phyloP scores from a whole-genome alignment of 2,797 vertebrate genomes.

The Neosalanx taihuensis region DNA sequence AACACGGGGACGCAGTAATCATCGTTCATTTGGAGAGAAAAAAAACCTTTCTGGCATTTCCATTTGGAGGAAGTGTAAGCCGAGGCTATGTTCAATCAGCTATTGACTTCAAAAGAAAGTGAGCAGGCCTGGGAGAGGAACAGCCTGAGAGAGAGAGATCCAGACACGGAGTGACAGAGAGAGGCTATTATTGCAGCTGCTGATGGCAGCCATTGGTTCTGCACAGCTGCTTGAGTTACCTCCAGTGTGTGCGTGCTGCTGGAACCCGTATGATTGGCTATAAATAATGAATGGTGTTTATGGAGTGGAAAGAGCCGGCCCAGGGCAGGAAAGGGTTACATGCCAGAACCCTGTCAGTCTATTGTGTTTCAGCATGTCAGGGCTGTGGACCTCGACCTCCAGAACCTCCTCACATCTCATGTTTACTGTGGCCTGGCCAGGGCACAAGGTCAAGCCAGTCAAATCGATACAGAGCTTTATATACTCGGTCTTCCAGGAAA shows the following conservation, averaged over 20 bases:
- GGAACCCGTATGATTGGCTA: conserved; percentile 23
- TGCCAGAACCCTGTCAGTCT: conserved; percentile 21
- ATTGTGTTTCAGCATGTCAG: conserved; percentile 25
- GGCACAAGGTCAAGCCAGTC: neutral
- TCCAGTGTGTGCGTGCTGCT: conserved; percentile 24
- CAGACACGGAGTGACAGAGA: conserved; percentile 3
- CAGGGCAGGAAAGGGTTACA: conserved; percentile 16
- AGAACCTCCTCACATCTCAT: conserved; percentile 7
- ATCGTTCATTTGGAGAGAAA: conserved; percentile 10
- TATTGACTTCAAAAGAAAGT: conserved; percentile 22
- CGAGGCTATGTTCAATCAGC: conserved; percentile 19
- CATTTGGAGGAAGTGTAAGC: conserved; percentile 21
- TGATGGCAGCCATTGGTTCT: conserved; percentile 55
- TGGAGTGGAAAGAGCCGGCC: conserved; percentile 41
- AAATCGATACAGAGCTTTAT: conserved; percentile 17
- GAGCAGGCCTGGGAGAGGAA: neutral
- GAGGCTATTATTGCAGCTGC: conserved; percentile 49
- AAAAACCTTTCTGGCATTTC: conserved; percentile 27
- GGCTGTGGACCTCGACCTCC: neutral
- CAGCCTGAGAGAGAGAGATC: neutral
- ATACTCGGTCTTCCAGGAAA: neutral
- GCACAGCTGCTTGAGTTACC: conserved; percentile 41
- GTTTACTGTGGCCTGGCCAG: conserved; percentile 10
- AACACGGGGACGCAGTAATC: conserved; percentile 8
- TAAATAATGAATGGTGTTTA: conserved; percentile 46